Base-by-base conservation (phyloP, 2,113 vertebrate genomes). In the Ahaetulla prasina region DNA sequence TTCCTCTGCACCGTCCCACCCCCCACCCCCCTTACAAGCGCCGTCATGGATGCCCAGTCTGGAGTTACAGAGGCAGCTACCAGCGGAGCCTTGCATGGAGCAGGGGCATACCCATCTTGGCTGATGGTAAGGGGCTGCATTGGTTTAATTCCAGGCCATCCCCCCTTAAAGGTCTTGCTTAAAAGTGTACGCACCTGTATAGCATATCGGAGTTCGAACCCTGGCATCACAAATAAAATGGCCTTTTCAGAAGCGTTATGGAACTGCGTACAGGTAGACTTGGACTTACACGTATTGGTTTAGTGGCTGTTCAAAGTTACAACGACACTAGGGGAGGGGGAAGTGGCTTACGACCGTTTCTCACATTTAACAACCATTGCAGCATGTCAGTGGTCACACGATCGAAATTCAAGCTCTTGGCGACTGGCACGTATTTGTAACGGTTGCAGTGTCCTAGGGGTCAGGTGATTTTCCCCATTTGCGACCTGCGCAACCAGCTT, bases 101-200 rank as follows among this genome's bases (percentile, higher is more conserved):
- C 95, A 97, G 96, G 96, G 94, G 95, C 95, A 96, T 95, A 95
- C 96, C 97, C 95, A 94, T 95, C 96, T 94, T 95, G 96, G 97
- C 96, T 96, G 95, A 97, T 97, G 97, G 97, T 97, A 97, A 97
- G 97, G 96, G 96, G 96, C 60, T 97, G 96, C 96, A 91, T 93
- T 94, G 94, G 95, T 93, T 96, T 96, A 89, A 88, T 96, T 95
- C 90, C 55, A 89, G 43, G 88, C 80, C 89, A 89, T 25, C 80
- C 47, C 45, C 84, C 52, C 16, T 30, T 87, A 74, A 87, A 85
- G 87, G 8, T 57, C 30, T 87, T n/a, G 27, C 27, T 22, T 50
- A 30, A 50, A 85, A 85, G 43, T 14, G 4, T 20, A 35, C 4
- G 2, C 8, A 39, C 45, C 54, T 39, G 11, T 45, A 5, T 11